Base-by-base conservation (phyloP, 2,113 vertebrate genomes). In the Muntiacus reevesi region DNA sequence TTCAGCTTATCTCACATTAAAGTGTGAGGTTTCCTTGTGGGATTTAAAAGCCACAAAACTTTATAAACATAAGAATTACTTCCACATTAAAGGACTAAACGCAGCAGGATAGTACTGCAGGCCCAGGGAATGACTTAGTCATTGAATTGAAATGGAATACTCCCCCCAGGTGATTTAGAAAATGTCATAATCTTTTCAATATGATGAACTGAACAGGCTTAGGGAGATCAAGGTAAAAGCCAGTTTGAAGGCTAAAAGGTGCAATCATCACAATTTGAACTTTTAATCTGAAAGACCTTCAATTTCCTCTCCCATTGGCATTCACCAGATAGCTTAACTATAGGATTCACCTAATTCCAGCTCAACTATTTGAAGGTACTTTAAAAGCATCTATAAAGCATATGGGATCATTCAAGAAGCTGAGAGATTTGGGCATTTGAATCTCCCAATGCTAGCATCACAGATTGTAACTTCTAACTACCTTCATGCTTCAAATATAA, bases 121-220 rank as follows among this genome's bases (percentile, higher is more conserved):
- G 91, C 91, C 76, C 15, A 86, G 88, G 95, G 87, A 98, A 97
- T 67, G 98, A 71, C 84, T 98, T 97, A 98, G 91, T 92, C 95
- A 97, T 54, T 97, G 97, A 98, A 97, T 89, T 97, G 97, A 98
- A 98, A 98, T 89, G 79, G 97, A 98, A 98, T 97, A 95, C n/a
- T 98, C 93, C 94, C 94, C 92, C 54, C 47, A 97, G 97, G 97
- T 98, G 95, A 97, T 98, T 97, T 97, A 97, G 89, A 97, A 98
- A 98, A 98, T 98, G 96, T 98, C 98, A 97, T 97, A 97, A 98
- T 98, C 98, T 99, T 97, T 99, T 98, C 98, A 98, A 95, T 82
- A 87, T 43, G 93, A 98, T 94, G 96, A 98, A 98, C 87, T 82
- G 97, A 98, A 98, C 94, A 97, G 95, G 91, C 96, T 98, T 97